phyloP scores from a whole-genome alignment of 2,888 invertebrate species.

The Syrista parreyssii region DNA sequence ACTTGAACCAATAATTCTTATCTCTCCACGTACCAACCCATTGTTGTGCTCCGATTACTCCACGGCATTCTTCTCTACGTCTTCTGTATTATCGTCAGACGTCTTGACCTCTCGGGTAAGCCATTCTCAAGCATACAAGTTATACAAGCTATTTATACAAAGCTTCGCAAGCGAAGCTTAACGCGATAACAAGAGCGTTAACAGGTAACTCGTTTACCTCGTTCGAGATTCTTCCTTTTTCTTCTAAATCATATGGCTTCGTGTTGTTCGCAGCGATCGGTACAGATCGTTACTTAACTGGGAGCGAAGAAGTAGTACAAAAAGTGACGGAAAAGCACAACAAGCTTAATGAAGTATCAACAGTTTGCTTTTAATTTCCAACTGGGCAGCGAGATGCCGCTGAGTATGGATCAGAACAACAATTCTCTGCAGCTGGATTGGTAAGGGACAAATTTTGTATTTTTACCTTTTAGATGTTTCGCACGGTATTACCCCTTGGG shows the following conservation, averaged over 20 bases:
- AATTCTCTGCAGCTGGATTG: constrained; percentile 29
- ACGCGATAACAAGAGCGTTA: neutral
- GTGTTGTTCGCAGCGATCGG: neutral
- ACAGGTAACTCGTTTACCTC: neutral
- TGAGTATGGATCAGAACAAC: constrained; percentile 36
- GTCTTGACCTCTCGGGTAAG: neutral
- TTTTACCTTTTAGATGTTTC: neutral
- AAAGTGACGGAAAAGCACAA: neutral
- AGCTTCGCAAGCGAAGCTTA: neutral
- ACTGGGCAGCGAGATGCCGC: constrained; percentile 22
- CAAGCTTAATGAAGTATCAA: constrained; percentile 12
- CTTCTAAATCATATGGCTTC: neutral
- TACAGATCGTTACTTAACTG: neutral
- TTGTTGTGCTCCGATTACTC: neutral
- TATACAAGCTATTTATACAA: neutral
- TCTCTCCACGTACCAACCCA: neutral
- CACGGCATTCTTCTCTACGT: neutral
- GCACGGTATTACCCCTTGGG: neutral
- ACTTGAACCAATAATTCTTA: neutral
- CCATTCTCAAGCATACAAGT: neutral
- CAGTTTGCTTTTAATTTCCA: constrained; percentile 36
- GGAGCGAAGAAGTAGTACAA: neutral
- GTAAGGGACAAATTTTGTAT: constrained; percentile 27
- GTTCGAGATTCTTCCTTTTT: neutral
- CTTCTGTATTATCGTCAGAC: neutral